Percentiles rank a stretch among this genome's conserved stretches.
phyloP scores from a whole-genome alignment of 2,113 vertebrate species.

The Ifrita kowaldi region DNA sequence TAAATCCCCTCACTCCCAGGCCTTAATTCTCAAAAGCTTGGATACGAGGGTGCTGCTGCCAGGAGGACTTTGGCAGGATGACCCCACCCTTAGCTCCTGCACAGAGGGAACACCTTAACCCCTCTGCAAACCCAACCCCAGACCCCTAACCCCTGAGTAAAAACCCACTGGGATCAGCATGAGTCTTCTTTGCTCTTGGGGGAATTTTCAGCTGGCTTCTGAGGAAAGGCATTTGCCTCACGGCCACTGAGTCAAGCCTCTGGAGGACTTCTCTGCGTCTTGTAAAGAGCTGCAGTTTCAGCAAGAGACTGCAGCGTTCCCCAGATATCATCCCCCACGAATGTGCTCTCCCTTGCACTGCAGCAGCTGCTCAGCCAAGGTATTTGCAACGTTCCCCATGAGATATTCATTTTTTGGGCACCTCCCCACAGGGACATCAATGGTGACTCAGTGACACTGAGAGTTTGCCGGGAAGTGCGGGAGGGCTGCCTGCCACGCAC shows the following conservation, averaged over 20 bases:
- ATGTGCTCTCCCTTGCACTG: fast-evolving
- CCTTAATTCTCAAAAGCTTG: neutral
- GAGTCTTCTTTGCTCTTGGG: neutral
- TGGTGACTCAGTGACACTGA: neutral
- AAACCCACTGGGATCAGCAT: neutral
- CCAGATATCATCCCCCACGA: neutral
- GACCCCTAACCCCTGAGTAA: neutral
- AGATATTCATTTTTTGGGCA: neutral
- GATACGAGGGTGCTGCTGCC: neutral
- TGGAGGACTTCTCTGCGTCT: neutral
- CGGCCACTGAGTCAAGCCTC: neutral
- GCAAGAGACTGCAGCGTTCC: neutral
- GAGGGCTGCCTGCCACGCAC: neutral
- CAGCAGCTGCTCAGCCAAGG: neutral
- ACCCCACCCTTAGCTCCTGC: neutral
- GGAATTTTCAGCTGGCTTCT: neutral
- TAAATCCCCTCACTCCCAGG: neutral
- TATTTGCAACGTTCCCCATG: neutral
- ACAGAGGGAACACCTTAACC: neutral
- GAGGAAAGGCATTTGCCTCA: neutral
- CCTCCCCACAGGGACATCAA: neutral
- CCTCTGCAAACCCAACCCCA: neutral
- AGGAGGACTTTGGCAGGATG: neutral
- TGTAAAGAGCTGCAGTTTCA: neutral
- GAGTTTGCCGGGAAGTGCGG: constrained; percentile 15